phyloP scores from a whole-genome alignment of 2,888 invertebrate species.

The Perizoma flavofasciatum region DNA sequence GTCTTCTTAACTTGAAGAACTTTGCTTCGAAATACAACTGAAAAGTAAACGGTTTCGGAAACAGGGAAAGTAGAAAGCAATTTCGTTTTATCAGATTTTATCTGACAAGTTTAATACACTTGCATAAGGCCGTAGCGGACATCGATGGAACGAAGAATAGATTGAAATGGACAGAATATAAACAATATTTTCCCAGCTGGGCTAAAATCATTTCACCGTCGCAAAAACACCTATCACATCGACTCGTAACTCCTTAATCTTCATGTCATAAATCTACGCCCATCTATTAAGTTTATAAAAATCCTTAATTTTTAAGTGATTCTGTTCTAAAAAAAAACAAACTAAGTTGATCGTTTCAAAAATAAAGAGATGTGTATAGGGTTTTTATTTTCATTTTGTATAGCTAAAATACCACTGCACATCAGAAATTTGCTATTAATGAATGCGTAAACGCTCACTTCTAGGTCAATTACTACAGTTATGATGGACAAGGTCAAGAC shows the following conservation, averaged over 20 bases:
- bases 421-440: constrained; percentile 11
- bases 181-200: constrained; percentile 4
- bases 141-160: constrained; percentile 18
- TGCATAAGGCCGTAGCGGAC: constrained; percentile 34
- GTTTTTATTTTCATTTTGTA: too few relatives aligned
- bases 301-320: too few relatives aligned
- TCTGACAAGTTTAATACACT: constrained; percentile 37
- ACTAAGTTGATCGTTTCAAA: too few relatives aligned
- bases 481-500: constrained; percentile 27
- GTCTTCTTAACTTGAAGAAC: constrained; percentile 40
- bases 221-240: too few relatives aligned
- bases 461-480: constrained; percentile 25
- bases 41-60: constrained; percentile 45
- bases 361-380: too few relatives aligned
- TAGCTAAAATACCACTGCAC: neutral
- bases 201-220: too few relatives aligned
- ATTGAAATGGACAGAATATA: constrained; percentile 18
- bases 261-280: too few relatives aligned
- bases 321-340: too few relatives aligned
- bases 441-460: constrained; percentile 22
- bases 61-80: constrained; percentile 40
- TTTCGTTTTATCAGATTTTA: constrained; percentile 38
- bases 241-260: too few relatives aligned
- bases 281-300: too few relatives aligned
- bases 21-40: constrained; percentile 46